phyloP scores from a whole-genome alignment of 92 coral and sea anemone genomes.

The Siderastrea radians region DNA sequence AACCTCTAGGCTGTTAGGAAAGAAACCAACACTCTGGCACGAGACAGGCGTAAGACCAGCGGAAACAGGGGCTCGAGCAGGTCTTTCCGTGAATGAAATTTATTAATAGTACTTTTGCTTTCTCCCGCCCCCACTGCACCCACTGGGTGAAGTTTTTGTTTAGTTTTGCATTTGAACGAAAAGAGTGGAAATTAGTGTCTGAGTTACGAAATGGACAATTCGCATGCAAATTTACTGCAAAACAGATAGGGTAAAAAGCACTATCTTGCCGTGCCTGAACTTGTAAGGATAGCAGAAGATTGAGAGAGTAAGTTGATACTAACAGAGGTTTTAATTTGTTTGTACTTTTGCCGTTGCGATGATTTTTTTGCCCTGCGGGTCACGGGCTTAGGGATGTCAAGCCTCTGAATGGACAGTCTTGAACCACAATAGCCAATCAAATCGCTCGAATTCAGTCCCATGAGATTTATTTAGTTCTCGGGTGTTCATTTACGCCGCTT shows the following conservation, averaged over 20 bases:
- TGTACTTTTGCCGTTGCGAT: slow-evolving; percentile 49
- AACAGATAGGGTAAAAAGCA: background rate
- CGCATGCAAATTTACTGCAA: background rate
- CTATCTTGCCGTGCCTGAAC: slow-evolving; percentile 13
- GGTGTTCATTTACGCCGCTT: slow-evolving; percentile 95
- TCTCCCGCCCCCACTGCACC: slow-evolving; percentile 26
- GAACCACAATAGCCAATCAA: slow-evolving; percentile 78
- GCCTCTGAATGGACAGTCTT: slow-evolving; percentile 81
- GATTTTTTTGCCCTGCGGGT: background rate
- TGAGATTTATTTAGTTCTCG: slow-evolving; percentile 76
- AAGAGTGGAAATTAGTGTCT: background rate
- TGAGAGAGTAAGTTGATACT: background rate
- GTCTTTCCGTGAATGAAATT: background rate
- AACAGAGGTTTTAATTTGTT: background rate
- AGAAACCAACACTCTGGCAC: background rate
- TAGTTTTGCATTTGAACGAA: background rate
- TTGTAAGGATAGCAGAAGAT: background rate
- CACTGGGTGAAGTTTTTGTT: background rate
- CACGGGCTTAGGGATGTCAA: slow-evolving; percentile 26
- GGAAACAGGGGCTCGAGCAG: background rate
- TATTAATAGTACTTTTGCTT: background rate
- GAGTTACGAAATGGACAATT: background rate
- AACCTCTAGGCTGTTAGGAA: background rate
- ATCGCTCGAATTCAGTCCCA: slow-evolving; percentile 69
- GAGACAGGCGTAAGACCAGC: background rate